Evolutionary conservation across 2,113 vertebrate genomes (phyloP).

Genomic region (Halcyon senegalensis): DNA sequence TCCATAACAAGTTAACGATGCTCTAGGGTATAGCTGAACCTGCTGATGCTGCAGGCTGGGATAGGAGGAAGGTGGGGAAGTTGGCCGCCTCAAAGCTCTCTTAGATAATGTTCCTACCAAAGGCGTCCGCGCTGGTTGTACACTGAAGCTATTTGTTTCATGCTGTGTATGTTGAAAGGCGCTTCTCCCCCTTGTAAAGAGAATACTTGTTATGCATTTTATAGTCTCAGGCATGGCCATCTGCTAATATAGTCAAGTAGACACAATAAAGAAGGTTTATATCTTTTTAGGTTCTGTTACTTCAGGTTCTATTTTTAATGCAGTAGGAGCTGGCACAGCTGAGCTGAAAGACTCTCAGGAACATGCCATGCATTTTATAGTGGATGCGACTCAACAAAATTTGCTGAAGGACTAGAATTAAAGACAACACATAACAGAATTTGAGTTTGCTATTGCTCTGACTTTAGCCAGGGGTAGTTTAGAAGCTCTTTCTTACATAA

Average conservation of each 20-base stretch:
- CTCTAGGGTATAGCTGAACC: background rate
- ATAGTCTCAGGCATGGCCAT: constrained; percentile 14
- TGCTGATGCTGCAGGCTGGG: background rate
- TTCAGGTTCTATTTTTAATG: constrained; percentile 15
- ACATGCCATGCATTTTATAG: constrained; percentile 12
- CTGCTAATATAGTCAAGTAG: constrained; percentile 55
- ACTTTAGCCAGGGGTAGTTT: background rate
- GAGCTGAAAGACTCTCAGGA: constrained; percentile 43
- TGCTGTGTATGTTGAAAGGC: background rate
- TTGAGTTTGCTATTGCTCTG: background rate
- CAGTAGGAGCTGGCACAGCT: background rate
- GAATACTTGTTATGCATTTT: constrained; percentile 25
- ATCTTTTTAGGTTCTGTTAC: constrained; percentile 35
- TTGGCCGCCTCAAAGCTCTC: background rate
- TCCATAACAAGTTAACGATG: background rate
- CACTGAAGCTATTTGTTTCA: background rate
- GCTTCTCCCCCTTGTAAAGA: background rate
- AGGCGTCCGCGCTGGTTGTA: background rate
- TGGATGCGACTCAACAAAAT: background rate
- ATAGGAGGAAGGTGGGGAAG: background rate
- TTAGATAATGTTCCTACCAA: background rate
- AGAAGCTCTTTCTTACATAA: background rate
- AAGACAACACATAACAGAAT: background rate
- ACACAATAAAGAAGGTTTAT: constrained; percentile 24
- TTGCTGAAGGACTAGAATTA: background rate